Conservation (phyloP, 2,888 invertebrate genomes). For the Hirudinaria manillensis region DNA sequence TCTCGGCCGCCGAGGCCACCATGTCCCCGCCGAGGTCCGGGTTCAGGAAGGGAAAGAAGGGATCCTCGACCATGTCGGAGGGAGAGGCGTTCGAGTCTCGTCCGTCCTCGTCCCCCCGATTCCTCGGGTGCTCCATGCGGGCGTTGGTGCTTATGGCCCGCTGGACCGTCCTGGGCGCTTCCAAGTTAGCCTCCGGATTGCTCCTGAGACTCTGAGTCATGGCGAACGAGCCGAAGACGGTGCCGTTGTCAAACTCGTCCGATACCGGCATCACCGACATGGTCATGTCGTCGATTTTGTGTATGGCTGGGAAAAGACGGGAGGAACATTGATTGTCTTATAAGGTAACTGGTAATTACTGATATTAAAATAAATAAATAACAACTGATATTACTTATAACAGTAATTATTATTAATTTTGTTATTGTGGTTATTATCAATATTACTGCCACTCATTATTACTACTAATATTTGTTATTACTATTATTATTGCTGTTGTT, state of each 20-base stretch:
- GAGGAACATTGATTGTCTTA: too few species aligned
- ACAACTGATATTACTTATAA: too few species aligned
- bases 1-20: not conserved
- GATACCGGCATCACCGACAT: not conserved
- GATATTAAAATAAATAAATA: too few species aligned
- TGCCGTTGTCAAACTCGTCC: constrained; percentile 18
- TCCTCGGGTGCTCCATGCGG: constrained; percentile 15
- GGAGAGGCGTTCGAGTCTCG: not conserved
- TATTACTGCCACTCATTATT: too few species aligned
- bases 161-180: not conserved
- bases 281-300: not conserved
- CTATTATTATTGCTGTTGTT: too few species aligned
- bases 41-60: constrained; percentile 27
- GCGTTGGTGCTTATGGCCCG: constrained; percentile 23
- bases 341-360: too few species aligned
- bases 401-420: too few species aligned
- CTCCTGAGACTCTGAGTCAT: constrained; percentile 21
- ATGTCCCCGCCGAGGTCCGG: constrained; percentile 21
- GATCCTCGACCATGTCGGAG: constrained; percentile 11
- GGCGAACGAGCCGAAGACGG: constrained; percentile 24
- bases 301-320: not conserved
- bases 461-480: too few species aligned
- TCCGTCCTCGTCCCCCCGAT: not conserved
- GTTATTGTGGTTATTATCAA: too few species aligned
- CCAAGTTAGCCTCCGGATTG: not conserved